Evolutionary conservation across 2,797 vertebrate species (phyloP).

Genomic region (Pteronotus mesoamericanus): DNA sequence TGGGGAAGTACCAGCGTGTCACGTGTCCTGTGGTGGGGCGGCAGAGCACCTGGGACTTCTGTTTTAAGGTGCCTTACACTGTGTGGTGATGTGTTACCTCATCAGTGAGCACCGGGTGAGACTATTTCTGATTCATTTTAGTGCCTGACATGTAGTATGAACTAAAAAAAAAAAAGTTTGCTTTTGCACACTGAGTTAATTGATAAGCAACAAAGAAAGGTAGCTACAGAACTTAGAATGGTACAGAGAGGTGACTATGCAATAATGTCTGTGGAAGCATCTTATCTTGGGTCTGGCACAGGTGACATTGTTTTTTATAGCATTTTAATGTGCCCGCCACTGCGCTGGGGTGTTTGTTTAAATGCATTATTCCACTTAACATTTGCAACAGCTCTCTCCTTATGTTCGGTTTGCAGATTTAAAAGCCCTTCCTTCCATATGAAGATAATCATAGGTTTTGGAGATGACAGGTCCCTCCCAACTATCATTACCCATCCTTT

Average conservation of each 20-base stretch:
- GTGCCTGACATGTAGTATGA: neutral
- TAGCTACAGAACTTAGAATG: neutral
- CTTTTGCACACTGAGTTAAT: neutral
- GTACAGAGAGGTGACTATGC: neutral
- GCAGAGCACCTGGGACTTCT: neutral
- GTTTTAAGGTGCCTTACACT: neutral
- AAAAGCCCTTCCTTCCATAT: neutral
- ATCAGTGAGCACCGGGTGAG: neutral
- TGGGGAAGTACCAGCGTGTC: neutral
- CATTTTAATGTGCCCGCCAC: neutral
- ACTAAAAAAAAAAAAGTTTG: neutral
- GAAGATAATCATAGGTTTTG: neutral
- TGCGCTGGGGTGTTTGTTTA: neutral
- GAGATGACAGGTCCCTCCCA: neutral
- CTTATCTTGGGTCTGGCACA: neutral
- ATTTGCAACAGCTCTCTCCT: neutral
- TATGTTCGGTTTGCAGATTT: neutral
- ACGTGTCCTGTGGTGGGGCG: rapidly evolving
- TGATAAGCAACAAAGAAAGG: neutral
- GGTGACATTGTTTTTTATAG: neutral
- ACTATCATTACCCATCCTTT: neutral
- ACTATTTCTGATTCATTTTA: neutral
- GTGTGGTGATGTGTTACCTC: rapidly evolving
- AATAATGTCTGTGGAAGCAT: rapidly evolving
- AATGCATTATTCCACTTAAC: neutral